Base-by-base conservation (phyloP, 37 sponge, comb jelly and placozoan genomes). In the Hexactinellida sp. region DNA sequence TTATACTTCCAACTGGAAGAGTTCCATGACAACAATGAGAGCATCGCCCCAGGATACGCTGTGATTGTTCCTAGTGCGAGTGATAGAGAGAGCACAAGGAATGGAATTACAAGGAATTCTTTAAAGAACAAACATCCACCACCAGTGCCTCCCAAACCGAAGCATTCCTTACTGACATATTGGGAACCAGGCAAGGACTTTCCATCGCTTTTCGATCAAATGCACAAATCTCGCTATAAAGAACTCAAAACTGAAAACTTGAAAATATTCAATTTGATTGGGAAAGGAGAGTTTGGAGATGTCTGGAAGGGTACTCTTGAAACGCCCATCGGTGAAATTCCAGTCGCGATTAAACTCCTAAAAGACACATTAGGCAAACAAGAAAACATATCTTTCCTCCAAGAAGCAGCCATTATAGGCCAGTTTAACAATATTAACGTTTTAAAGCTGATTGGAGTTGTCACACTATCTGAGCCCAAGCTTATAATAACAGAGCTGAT, bases 121-220 rank as follows among this genome's bases (percentile, higher is more conserved):
- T n/a, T n/a, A 28, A 63, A 28, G 76, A 63, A n/a, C 19, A 63
- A n/a, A 28, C 3, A 23, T 25, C 76, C 76, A 23, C 76, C 76
- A 7, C 76, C 76, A 3, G 13, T 63, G 3, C 32, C 76, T 63
- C 76, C 76, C 5, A 63, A 63, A 28, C 76, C 76, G 3, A 63
- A 23, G 34, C 30, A 25, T 3, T 63, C 21, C 76, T 23, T 7
- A 32, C 3, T 10, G 76, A 63, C 21, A n/a, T 63, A 63, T 28
- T 63, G 76, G 76, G 76, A 63, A 28, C 76, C 76, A 63, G 76
- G 28, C 19, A 63, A 63, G 28, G 76, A 63, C 30, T 63, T 25
- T 63, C 76, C 76, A 63, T 25, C 76, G 5, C 76, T 63, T 1
- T 63, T 63, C 34, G 76, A 63, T 63, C 76, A 63, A n/a, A 63